Percentiles rank a stretch among this genome's conserved stretches.
These are phyloP conservation scores for Psilopogon haemacephalus DNA, from an alignment of 2,113 vertebrate species.

Conservation along the genomic window DNA sequence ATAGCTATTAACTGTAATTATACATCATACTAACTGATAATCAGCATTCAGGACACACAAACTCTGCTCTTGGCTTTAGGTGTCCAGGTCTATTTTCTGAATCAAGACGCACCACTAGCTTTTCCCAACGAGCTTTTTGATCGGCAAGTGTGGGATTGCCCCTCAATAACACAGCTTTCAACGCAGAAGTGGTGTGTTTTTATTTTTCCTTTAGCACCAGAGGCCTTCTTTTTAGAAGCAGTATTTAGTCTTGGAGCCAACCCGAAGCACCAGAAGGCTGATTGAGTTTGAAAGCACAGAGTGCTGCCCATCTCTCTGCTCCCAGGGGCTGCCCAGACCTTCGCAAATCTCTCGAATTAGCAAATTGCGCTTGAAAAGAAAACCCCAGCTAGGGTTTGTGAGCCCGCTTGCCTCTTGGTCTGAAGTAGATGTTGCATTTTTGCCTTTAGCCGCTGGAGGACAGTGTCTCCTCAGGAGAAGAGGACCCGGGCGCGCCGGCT, in stretches of 20 bases:
- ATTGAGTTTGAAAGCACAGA: neutral
- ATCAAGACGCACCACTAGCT: neutral
- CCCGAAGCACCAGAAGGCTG: neutral
- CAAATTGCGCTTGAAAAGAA: neutral
- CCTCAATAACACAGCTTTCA: fast-evolving
- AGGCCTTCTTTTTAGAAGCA: neutral
- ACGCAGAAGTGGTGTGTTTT: neutral
- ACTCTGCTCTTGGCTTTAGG: neutral
- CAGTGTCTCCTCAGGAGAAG: slow-evolving; percentile 47
- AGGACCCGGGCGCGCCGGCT: neutral
- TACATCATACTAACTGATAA: neutral
- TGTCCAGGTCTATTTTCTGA: neutral
- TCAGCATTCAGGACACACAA: neutral
- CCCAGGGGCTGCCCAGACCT: neutral
- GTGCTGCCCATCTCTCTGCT: neutral
- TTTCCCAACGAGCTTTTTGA: neutral
- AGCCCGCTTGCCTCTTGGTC: fast-evolving
- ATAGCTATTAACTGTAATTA: neutral
- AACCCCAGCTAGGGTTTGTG: fast-evolving
- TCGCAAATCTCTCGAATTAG: neutral
- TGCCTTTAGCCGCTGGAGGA: slow-evolving; percentile 64
- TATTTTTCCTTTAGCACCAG: neutral
- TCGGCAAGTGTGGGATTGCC: neutral
- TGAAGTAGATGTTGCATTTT: neutral
- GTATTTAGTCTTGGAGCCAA: neutral